These are phyloP conservation scores for Trachymyrmex cornetzi DNA, from an alignment of 1,140 invertebrate genomes.

Conservation along the genomic window DNA sequence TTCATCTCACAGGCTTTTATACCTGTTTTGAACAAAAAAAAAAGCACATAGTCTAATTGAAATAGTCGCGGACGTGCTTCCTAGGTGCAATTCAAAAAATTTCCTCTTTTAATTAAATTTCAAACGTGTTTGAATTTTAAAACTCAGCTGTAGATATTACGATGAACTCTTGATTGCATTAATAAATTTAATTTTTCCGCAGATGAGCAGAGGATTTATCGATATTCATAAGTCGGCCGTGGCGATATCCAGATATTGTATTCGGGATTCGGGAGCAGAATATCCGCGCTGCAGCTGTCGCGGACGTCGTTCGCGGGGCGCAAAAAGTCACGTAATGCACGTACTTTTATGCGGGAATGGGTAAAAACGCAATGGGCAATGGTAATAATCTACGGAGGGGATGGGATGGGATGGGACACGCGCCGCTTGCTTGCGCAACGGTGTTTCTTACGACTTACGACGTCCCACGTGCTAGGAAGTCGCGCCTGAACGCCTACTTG, in stretches of 20 bases:
- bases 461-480: conserved; percentile 67
- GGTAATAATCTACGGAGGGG: conserved; percentile 43
- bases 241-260: conserved; percentile 28
- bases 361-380: conserved; percentile 63
- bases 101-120: neutral
- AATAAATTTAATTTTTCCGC: conserved; percentile 13
- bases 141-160: neutral
- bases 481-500: conserved; percentile 58
- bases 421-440: conserved; percentile 66
- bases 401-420: conserved; percentile 60
- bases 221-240: conserved; percentile 40
- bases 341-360: neutral
- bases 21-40: neutral
- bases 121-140: neutral
- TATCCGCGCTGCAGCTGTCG: conserved; percentile 25
- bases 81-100: neutral
- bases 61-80: neutral
- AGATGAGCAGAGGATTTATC: conserved; percentile 1
- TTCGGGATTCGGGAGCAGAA: neutral
- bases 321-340: conserved; percentile 44
- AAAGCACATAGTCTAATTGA: neutral
- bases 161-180: neutral
- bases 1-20: neutral
- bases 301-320: conserved; percentile 19
- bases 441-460: conserved; percentile 26